Evolutionary conservation across 2,888 invertebrate species (phyloP).

Genomic region (Thera obeliscata): DNA sequence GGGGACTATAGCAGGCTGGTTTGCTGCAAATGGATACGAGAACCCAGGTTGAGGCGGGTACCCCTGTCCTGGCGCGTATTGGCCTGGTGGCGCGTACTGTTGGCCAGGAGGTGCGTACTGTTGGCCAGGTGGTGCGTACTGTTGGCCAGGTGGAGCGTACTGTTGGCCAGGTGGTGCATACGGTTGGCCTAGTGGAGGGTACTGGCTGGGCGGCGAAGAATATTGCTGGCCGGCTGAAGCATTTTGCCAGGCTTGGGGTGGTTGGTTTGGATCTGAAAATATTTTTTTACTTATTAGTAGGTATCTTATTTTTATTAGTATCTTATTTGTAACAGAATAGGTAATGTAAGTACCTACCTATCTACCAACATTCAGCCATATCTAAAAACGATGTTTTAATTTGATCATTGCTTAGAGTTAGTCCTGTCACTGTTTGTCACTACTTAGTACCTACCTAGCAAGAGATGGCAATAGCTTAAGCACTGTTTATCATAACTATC

Average conservation of each 20-base stretch:
- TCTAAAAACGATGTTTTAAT: no score
- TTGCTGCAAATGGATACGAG: slow-evolving; percentile 35
- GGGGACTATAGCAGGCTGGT: slow-evolving; percentile 51
- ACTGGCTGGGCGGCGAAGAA: slow-evolving; percentile 44
- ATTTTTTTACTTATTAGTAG: neutral
- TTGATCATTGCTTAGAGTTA: no score
- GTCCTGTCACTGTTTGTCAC: no score
- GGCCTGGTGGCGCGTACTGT: slow-evolving; percentile 47
- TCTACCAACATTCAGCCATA: no score
- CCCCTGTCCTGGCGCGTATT: slow-evolving; percentile 35
- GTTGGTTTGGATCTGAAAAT: slow-evolving; percentile 71
- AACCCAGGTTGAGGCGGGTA: slow-evolving; percentile 40
- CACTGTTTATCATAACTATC: no score
- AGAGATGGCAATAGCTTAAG: no score
- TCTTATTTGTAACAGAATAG: no score
- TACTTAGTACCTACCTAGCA: no score
- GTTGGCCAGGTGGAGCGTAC: slow-evolving; percentile 41
- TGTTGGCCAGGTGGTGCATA: slow-evolving; percentile 44
- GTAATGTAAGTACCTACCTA: no score
- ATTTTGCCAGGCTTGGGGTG: slow-evolving; percentile 48
- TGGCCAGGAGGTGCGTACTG: slow-evolving; percentile 46
- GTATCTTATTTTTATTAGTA: neutral
- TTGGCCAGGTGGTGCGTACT: slow-evolving; percentile 49
- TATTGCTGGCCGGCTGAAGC: slow-evolving; percentile 46
- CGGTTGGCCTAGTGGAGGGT: slow-evolving; percentile 42